These are phyloP conservation scores for Apantesis nais DNA, from an alignment of 2,888 invertebrate species.

Conservation along the genomic window DNA sequence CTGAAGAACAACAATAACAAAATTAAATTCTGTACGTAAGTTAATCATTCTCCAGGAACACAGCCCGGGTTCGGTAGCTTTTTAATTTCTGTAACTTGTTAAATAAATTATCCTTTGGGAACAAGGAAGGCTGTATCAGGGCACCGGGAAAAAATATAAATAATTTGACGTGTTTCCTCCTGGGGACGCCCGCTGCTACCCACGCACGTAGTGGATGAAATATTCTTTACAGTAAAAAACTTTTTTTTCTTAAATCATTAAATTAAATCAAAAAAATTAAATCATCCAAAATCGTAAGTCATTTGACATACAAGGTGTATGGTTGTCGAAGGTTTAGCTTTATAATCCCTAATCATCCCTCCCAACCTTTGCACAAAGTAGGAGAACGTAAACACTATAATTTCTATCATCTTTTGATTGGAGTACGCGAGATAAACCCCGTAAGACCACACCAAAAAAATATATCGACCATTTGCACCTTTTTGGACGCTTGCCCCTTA, in stretches of 20 bases:
- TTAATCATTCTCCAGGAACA: no score
- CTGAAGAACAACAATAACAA: not conserved
- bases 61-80: not conserved
- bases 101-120: conserved; percentile 1
- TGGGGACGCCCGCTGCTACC: not conserved
- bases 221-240: not conserved
- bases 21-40: not conserved
- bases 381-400: no score
- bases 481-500: no score
- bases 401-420: no score
- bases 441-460: no score
- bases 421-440: no score
- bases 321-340: not conserved
- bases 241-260: not conserved
- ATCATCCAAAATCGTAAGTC: not conserved
- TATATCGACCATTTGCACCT: no score
- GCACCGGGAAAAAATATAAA: not conserved
- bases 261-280: not conserved
- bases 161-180: not conserved
- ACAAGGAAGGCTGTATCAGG: not conserved
- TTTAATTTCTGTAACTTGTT: conserved; percentile 4
- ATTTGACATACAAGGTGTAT: no score
- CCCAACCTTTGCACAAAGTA: no score
- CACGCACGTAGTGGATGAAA: not conserved
- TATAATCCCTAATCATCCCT: no score